These are phyloP conservation scores for Enteromius thamalakanensis DNA, from an alignment of 2,797 vertebrate species.

Conservation along the genomic window DNA sequence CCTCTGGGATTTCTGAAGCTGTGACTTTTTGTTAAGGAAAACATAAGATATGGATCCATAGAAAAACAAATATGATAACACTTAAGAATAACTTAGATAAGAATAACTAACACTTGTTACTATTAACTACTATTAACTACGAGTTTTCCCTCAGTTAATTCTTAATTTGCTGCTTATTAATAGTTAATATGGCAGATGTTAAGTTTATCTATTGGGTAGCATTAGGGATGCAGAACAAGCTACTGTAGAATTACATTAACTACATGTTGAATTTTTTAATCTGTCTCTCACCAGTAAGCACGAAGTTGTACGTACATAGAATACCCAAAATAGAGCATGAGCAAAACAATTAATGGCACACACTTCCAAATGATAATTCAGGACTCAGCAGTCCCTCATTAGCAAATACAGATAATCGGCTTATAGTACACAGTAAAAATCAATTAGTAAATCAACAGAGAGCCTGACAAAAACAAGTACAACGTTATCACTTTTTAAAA, in stretches of 20 bases:
- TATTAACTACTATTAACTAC: no score
- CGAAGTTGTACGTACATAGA: neutral
- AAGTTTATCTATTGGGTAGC: no score
- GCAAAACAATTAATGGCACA: neutral
- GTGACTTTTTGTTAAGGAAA: conserved; percentile 81
- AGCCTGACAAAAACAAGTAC: neutral
- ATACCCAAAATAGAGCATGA: neutral
- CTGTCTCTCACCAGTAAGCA: neutral
- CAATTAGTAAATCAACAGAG: neutral
- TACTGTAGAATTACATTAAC: no score
- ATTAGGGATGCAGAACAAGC: no score
- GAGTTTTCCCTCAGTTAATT: no score
- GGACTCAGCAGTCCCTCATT: neutral
- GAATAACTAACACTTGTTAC: no score
- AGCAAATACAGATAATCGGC: neutral
- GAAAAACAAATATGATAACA: neutral
- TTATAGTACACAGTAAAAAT: neutral
- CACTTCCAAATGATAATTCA: neutral
- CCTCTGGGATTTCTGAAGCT: conserved; percentile 86
- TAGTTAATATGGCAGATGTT: no score
- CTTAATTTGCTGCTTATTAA: no score
- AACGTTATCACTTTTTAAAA: conserved; percentile 64
- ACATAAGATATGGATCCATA: conserved; percentile 16
- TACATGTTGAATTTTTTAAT: neutral
- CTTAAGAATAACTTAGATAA: no score